Conservation (phyloP, 2,797 vertebrate species). For the Kryptolebias ocellatus region DNA sequence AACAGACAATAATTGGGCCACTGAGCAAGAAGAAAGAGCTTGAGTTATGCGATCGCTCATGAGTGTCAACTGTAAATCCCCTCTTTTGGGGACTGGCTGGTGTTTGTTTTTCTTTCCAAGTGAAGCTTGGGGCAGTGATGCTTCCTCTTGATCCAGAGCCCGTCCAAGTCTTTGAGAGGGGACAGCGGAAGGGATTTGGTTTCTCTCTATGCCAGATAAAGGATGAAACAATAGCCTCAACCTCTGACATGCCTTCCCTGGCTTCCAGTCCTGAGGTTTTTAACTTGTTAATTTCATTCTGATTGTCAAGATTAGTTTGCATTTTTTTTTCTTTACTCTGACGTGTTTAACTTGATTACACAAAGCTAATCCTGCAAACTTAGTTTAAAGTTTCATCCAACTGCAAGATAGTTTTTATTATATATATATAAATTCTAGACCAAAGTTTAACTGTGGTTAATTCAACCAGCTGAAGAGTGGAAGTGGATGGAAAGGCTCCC, state of each 20-base stretch:
- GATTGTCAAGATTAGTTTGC: conserved; percentile 17
- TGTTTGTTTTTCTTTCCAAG: conserved; percentile 57
- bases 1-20: conserved; percentile 68
- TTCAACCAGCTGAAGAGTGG: conserved; percentile 50
- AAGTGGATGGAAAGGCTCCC: conserved; percentile 60
- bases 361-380: conserved; percentile 50
- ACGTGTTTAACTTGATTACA: conserved; percentile 38
- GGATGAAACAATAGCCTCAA: conserved; percentile 48
- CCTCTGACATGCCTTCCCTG: conserved; percentile 28
- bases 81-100: conserved; percentile 44
- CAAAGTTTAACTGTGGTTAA: conserved; percentile 54
- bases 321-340: conserved; percentile 7
- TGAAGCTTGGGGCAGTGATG: conserved; percentile 46
- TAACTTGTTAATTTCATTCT: conserved; percentile 39
- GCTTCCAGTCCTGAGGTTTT: conserved; percentile 24
- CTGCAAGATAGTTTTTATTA: conserved; percentile 23
- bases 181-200: conserved; percentile 26
- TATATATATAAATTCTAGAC: conserved; percentile 40
- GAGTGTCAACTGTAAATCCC: conserved; percentile 59
- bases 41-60: conserved; percentile 53
- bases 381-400: conserved; percentile 45
- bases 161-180: conserved; percentile 17
- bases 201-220: conserved; percentile 43
- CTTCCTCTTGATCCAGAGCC: conserved; percentile 41
- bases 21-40: conserved; percentile 74